Base-by-base conservation (phyloP, 1,140 invertebrate genomes). In the Acromyrmex heyeri region DNA sequence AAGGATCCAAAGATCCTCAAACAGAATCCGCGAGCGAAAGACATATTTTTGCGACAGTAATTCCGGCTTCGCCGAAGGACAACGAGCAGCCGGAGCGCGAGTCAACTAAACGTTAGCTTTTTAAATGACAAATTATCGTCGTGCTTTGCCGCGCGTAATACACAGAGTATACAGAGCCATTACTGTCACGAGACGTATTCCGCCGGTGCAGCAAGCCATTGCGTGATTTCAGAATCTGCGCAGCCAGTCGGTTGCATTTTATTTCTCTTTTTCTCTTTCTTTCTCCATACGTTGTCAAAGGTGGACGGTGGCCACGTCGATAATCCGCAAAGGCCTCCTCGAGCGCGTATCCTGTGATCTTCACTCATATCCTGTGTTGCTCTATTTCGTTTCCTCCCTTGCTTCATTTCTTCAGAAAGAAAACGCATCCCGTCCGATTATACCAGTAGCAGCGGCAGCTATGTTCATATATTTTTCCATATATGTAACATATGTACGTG, bases 91-190 rank as follows among this genome's bases (percentile, higher is more conserved):
- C 73, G 57, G 21, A 64, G 18, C 21, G 18, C 78, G 6, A 14
- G 21, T 67, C 61, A 27, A 18, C 50, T 59, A 70, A 72, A 82
- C 65, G 65, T 8, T 55, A 24, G 12, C 18, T 72, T 61, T 82
- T 82, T 72, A 73, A 82, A 82, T 48, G 44, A 82, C 67, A 82
- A 61, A 82, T 82, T 82, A 82, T 82, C 67, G 78, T 82, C 67
- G 78, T 48, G 34, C 34, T 38, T 57, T n/a, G 77, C 50, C 3
- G 48, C 21, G 38, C 79, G 48, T 48, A 77, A 24, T 44, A 55
- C 64, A 14, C 34, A 34, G 18, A 61, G 55, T 2, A 24, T 61
- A 73, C 79, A 24, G 38, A 61, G 55, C 38, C 55, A 61, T 82
- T 73, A 82, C 67, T 61, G 79, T 73, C 79, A 61, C 78, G 78